phyloP scores from a whole-genome alignment of 2,113 vertebrate species.

The Rattus norvegicus region DNA sequence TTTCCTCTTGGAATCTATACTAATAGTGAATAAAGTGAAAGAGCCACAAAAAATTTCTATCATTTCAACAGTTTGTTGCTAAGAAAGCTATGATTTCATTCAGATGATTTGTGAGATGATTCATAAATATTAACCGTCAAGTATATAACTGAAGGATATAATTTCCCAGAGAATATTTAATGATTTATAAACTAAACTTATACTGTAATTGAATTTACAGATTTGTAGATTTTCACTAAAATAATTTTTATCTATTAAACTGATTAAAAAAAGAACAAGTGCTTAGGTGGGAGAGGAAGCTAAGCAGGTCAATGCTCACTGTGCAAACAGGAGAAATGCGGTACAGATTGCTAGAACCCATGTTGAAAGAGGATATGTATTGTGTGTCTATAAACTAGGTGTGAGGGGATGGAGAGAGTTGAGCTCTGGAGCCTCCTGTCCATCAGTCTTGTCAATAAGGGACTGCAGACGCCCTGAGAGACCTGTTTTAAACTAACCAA shows the following conservation, averaged over 20 bases:
- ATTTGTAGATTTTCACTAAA: constrained; percentile 13
- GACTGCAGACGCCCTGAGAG: neutral
- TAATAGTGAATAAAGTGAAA: neutral
- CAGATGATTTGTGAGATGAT: constrained; percentile 15
- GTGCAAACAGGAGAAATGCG: neutral
- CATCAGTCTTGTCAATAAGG: neutral
- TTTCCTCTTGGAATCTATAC: neutral
- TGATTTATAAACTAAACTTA: constrained; percentile 13
- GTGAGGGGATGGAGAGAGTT: neutral
- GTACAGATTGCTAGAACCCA: neutral
- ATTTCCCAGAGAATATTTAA: constrained; percentile 32
- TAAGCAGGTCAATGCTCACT: neutral
- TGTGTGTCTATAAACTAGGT: neutral
- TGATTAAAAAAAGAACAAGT: constrained; percentile 16
- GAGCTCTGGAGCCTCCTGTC: neutral
- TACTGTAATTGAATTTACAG: neutral
- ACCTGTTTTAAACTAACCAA: neutral
- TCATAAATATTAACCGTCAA: constrained; percentile 55
- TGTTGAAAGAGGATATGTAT: neutral
- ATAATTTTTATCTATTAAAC: constrained; percentile 6
- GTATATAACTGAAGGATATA: neutral
- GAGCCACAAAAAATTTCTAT: neutral
- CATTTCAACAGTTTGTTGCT: neutral
- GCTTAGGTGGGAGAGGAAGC: neutral
- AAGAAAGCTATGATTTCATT: neutral